phyloP scores from a whole-genome alignment of 2,113 vertebrate species.

The Phalacrocorax pelagicus region DNA sequence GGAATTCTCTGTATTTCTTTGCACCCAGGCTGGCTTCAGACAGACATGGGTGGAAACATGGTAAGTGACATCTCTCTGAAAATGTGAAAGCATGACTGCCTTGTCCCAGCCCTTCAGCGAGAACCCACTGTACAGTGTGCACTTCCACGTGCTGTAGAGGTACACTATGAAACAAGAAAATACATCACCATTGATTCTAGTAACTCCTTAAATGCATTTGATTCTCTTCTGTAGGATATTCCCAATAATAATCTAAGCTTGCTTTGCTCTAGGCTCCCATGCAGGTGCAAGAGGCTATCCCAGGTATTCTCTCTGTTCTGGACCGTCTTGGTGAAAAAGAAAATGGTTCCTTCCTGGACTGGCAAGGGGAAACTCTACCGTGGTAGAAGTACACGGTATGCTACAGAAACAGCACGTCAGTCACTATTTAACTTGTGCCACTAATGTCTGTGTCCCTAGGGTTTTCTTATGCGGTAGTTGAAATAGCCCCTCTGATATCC shows the following conservation, averaged over 20 bases:
- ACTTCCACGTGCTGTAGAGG: neutral
- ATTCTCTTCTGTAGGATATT: neutral
- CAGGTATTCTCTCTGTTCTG: slow-evolving; percentile 22
- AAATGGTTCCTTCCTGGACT: slow-evolving; percentile 48
- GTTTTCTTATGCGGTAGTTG: neutral
- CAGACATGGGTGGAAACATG: slow-evolving; percentile 72
- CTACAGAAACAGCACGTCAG: neutral
- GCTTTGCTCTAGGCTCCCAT: slow-evolving; percentile 32
- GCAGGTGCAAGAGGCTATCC: slow-evolving; percentile 48
- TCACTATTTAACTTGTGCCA: neutral
- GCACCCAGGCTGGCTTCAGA: slow-evolving; percentile 78
- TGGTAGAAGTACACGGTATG: neutral
- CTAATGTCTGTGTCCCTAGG: neutral
- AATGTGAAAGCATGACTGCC: neutral
- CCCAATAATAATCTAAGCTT: neutral
- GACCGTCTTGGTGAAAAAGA: slow-evolving; percentile 46
- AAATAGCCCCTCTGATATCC: neutral
- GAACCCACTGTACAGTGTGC: neutral
- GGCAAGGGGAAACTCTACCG: slow-evolving; percentile 26
- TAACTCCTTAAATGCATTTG: neutral
- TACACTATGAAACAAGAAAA: neutral
- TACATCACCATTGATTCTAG: neutral
- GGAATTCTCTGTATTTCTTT: slow-evolving; percentile 74
- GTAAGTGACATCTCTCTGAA: slow-evolving; percentile 24
- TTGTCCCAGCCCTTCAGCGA: neutral